Percentiles rank a stretch among this genome's conserved stretches.
These are phyloP conservation scores for Prosopocoilus inquinatus DNA, from an alignment of 2,888 invertebrate genomes.

Conservation along the genomic window DNA sequence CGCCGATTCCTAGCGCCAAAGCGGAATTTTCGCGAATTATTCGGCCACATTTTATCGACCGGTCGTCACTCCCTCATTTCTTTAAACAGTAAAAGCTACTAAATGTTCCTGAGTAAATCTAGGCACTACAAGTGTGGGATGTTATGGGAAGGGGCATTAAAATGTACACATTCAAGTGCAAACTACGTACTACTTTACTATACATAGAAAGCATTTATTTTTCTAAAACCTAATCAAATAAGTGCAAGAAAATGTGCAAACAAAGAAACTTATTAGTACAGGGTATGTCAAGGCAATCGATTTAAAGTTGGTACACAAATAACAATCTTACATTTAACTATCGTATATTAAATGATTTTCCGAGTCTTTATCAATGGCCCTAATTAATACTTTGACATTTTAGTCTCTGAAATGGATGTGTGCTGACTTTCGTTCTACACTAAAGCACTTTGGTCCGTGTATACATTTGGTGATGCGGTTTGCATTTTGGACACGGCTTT, in stretches of 20 bases:
- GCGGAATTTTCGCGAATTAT: conserved; percentile 12
- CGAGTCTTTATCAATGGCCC: too few relatives aligned
- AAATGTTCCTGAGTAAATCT: neutral
- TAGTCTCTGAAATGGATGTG: too few relatives aligned
- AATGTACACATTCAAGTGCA: conserved; percentile 9
- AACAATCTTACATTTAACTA: conserved; percentile 21
- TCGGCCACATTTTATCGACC: conserved; percentile 17
- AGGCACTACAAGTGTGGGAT: neutral
- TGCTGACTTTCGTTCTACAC: too few relatives aligned
- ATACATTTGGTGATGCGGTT: neutral
- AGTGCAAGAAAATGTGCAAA: conserved; percentile 25
- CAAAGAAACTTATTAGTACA: conserved; percentile 14
- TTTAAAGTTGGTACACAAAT: conserved; percentile 20
- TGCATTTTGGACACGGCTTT: neutral
- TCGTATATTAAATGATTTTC: too few relatives aligned
- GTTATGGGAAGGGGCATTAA: neutral
- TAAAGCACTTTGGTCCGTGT: too few relatives aligned
- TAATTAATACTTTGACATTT: too few relatives aligned
- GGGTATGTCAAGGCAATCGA: conserved; percentile 23
- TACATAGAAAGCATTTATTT: conserved; percentile 16
- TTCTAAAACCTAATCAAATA: conserved; percentile 3
- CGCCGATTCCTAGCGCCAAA: conserved; percentile 4
- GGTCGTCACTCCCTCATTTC: conserved; percentile 13
- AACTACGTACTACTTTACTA: conserved; percentile 16
- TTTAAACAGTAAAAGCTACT: too few relatives aligned